Conservation (phyloP, 1,140 invertebrate species). For the Gonioctena quinquepunctata region DNA sequence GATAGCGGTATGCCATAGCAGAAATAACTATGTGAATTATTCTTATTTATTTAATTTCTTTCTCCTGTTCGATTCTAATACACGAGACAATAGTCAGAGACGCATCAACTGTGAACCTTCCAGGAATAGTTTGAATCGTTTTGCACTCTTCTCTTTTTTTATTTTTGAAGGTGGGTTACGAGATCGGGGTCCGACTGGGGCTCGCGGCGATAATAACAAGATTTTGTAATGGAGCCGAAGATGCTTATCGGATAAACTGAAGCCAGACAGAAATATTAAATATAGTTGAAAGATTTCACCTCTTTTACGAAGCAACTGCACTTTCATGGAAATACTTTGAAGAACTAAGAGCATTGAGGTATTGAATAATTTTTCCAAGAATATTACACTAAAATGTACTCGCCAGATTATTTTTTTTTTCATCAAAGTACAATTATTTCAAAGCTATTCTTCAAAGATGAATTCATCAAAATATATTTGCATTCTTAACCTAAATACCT, state of each 20-base stretch:
- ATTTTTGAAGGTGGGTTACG: not conserved
- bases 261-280: not conserved
- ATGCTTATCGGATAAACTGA: not conserved
- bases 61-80: not conserved
- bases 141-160: not conserved
- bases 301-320: not conserved
- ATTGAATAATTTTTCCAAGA: too few species aligned
- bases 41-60: not conserved
- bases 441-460: too few species aligned
- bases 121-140: slow-evolving; percentile 5
- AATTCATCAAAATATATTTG: too few species aligned
- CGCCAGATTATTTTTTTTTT: too few species aligned
- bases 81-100: not conserved
- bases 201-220: slow-evolving; percentile 9
- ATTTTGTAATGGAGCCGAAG: slow-evolving; percentile 5
- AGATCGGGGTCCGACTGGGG: not conserved
- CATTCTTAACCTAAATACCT: too few species aligned
- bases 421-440: too few species aligned
- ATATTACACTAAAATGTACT: too few species aligned
- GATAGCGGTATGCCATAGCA: not conserved
- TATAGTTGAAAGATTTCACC: not conserved
- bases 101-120: slow-evolving; percentile 1
- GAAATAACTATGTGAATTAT: not conserved
- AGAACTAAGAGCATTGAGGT: too few species aligned
- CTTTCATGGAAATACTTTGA: too few species aligned